Conservation (phyloP, 2,113 vertebrate genomes). For the Sterrhoptilus dennistouni region DNA sequence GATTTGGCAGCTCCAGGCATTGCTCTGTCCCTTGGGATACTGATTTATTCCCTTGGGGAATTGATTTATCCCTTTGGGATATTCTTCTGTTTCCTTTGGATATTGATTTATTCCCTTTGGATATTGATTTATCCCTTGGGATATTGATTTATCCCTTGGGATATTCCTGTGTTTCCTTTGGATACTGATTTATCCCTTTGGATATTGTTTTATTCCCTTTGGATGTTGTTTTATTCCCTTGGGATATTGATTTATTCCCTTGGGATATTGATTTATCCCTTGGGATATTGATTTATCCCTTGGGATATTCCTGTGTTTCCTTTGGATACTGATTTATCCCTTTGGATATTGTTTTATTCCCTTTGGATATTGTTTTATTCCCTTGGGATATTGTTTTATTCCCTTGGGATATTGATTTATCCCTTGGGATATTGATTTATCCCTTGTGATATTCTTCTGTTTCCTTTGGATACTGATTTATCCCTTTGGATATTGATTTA, state of each 20-base stretch:
- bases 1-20: neutral
- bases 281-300: fast-evolving
- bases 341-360: neutral
- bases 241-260: neutral
- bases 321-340: no score
- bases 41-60: neutral
- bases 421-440: no score
- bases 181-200: no score
- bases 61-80: neutral
- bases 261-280: fast-evolving
- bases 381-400: no score
- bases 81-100: neutral
- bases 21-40: fast-evolving
- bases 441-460: no score
- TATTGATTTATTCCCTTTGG: neutral
- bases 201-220: no score
- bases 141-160: neutral
- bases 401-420: no score
- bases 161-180: fast-evolving
- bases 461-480: no score
- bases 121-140: neutral
- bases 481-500: neutral
- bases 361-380: no score
- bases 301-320: neutral
- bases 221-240: no score